A percentile compares a stretch with the other conserved stretches of the same genome.
These are phyloP conservation scores for Acanthiza pusilla DNA, from an alignment of 2,797 vertebrate species.

Conservation along the genomic window DNA sequence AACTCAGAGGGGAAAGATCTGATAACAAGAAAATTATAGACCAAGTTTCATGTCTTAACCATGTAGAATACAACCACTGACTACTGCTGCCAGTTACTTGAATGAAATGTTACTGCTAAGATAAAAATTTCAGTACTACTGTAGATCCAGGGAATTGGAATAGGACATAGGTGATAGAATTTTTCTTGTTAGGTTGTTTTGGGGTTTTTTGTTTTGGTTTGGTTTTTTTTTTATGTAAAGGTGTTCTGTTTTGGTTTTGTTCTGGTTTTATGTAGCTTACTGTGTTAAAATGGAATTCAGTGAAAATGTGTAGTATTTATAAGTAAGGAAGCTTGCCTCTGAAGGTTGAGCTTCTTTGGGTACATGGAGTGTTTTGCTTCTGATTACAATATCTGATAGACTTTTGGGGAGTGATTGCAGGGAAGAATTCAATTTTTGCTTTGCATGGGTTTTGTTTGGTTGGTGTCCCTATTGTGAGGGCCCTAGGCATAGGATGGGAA, in stretches of 20 bases:
- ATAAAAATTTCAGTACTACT: background rate
- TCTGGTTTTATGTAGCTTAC: background rate
- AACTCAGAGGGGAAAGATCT: background rate
- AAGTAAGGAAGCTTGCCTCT: background rate
- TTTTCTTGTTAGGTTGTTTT: background rate
- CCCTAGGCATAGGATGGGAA: background rate
- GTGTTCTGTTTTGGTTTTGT: background rate
- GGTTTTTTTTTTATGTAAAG: background rate
- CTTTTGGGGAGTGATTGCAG: background rate
- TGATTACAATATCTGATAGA: background rate
- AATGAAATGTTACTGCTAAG: background rate
- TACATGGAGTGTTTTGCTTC: background rate
- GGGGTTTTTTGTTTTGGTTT: accelerated
- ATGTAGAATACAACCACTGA: background rate
- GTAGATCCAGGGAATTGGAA: background rate
- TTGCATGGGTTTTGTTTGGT: background rate
- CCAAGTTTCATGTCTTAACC: background rate
- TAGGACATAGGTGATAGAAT: background rate
- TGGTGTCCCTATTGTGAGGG: background rate
- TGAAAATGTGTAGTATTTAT: background rate
- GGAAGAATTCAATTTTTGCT: background rate
- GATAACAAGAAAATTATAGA: background rate
- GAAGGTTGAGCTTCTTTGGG: background rate
- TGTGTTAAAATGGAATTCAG: background rate
- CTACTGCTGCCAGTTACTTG: background rate